Evolutionary conservation across 2,797 vertebrate species (phyloP).

Genomic region (Allobates femoralis): DNA sequence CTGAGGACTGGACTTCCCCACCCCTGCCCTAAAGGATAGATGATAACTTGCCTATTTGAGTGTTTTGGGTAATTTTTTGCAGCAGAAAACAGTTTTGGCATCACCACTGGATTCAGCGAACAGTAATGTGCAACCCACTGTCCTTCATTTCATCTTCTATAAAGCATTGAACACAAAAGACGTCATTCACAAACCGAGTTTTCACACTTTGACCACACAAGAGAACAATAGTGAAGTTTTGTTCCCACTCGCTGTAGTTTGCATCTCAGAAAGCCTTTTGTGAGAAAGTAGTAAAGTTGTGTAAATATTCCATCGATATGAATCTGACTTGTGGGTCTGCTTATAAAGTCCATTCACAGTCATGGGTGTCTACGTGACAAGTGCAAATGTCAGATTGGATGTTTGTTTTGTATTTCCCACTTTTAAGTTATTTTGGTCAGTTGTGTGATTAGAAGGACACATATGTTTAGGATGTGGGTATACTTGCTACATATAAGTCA

Average conservation of each 20-base stretch:
- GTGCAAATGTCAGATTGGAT: no score
- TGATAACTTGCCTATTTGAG: neutral
- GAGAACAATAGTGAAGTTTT: slow-evolving; percentile 45
- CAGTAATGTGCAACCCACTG: slow-evolving; percentile 34
- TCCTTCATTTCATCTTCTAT: slow-evolving; percentile 16
- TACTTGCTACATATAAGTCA: neutral
- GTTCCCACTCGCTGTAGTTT: neutral
- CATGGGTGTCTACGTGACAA: neutral
- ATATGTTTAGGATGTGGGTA: neutral
- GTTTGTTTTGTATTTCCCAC: no score
- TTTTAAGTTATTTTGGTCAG: neutral
- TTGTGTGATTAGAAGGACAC: neutral
- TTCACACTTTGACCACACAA: slow-evolving; percentile 55
- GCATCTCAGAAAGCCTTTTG: slow-evolving; percentile 28
- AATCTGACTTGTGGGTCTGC: slow-evolving; percentile 38
- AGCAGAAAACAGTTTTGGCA: slow-evolving; percentile 24
- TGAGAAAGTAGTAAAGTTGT: slow-evolving; percentile 3
- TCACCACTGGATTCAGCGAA: slow-evolving; percentile 21
- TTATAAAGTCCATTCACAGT: slow-evolving; percentile 3
- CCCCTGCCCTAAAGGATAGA: no score
- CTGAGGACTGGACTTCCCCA: no score
- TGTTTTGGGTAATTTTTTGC: slow-evolving; percentile 21
- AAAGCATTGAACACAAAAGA: slow-evolving; percentile 34
- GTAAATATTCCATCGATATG: slow-evolving; percentile 35
- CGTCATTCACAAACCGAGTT: slow-evolving; percentile 44